These are phyloP conservation scores for Epinephelus moara DNA, from an alignment of 2,113 vertebrate genomes.

Conservation along the genomic window DNA sequence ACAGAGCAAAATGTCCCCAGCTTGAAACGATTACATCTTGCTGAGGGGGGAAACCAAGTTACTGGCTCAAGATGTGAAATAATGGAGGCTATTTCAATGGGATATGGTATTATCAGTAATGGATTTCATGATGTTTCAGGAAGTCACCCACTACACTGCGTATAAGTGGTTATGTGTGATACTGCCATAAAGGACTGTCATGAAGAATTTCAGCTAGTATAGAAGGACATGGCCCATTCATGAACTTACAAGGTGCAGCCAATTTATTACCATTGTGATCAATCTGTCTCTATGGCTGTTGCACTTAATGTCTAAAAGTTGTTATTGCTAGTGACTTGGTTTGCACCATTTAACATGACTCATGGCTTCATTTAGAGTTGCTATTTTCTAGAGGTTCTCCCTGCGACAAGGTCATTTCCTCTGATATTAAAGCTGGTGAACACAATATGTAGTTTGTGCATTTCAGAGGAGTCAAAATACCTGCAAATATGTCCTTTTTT, in stretches of 20 bases:
- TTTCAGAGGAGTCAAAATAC: neutral
- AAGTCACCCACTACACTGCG: constrained; percentile 40
- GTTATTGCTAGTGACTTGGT: neutral
- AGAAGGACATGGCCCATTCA: neutral
- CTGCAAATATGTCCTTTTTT: neutral
- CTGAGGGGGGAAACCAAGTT: constrained; percentile 36
- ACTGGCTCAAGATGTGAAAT: constrained; percentile 74
- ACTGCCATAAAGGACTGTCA: constrained; percentile 36
- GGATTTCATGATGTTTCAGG: constrained; percentile 51
- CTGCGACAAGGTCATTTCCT: neutral
- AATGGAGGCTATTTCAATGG: constrained; percentile 51
- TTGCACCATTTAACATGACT: constrained; percentile 28
- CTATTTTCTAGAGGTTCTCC: neutral
- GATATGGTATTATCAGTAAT: constrained; percentile 50
- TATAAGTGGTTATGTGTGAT: constrained; percentile 34
- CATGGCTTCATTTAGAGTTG: constrained; percentile 11
- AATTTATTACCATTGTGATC: neutral
- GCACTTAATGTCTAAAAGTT: constrained; percentile 9
- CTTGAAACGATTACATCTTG: constrained; percentile 64
- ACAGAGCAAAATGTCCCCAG: constrained; percentile 55
- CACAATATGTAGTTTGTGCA: neutral
- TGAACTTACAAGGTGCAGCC: constrained; percentile 10
- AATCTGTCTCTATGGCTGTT: constrained; percentile 30
- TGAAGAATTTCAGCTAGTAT: constrained; percentile 3
- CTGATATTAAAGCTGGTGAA: neutral